Evolutionary conservation across 2,113 vertebrate genomes (phyloP).

Genomic region (Callaeas wilsoni): DNA sequence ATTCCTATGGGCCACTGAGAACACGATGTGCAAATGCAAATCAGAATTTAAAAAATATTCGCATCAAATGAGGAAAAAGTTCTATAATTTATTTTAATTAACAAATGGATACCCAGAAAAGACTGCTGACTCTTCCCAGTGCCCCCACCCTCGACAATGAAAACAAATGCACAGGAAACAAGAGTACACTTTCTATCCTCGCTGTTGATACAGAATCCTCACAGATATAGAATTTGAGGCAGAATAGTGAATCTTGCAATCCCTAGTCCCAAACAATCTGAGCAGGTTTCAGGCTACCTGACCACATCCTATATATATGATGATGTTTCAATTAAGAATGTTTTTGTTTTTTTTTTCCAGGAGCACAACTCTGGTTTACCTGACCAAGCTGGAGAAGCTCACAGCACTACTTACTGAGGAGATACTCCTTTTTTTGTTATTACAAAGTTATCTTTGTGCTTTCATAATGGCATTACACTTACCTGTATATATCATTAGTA

Average conservation of each 20-base stretch:
- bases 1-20: neutral
- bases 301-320: neutral
- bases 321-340: neutral
- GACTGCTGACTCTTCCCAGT: neutral
- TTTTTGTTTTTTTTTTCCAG: neutral
- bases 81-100: neutral
- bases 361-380: neutral
- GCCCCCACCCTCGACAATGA: accelerated
- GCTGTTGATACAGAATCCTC: neutral
- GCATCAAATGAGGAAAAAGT: neutral
- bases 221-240: neutral
- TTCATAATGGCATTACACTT: neutral
- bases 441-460: neutral
- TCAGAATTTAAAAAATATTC: neutral
- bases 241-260: neutral
- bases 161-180: neutral
- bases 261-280: neutral
- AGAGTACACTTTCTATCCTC: neutral
- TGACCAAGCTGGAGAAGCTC: neutral
- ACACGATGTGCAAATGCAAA: neutral
- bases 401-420: neutral
- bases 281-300: neutral
- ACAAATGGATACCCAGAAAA: neutral
- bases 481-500: neutral
- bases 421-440: neutral